Evolutionary conservation across 2,797 vertebrate species (phyloP).

Genomic region (Cyclura pinguis): DNA sequence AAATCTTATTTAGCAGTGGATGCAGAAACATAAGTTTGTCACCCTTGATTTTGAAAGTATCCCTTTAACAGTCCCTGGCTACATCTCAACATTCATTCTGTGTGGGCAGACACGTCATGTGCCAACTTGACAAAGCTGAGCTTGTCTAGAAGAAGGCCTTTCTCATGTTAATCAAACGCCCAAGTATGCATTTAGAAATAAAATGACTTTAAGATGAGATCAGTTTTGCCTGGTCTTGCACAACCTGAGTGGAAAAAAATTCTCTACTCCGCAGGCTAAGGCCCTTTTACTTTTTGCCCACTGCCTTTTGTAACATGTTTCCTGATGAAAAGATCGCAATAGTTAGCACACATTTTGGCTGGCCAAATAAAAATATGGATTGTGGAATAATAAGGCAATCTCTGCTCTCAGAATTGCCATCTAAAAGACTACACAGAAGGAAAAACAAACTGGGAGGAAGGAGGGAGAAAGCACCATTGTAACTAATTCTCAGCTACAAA

Average conservation of each 20-base stretch:
- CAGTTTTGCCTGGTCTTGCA: no score
- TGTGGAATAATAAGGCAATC: background rate
- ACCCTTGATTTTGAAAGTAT: background rate
- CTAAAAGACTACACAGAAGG: background rate
- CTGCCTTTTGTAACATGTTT: background rate
- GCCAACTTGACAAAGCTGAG: slow-evolving; percentile 50
- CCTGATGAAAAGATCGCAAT: background rate
- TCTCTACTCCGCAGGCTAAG: background rate
- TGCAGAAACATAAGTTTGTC: slow-evolving; percentile 16
- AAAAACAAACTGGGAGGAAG: no score
- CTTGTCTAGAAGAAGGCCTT: slow-evolving; percentile 41
- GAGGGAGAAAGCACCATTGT: no score
- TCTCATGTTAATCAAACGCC: slow-evolving; percentile 45
- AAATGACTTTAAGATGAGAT: background rate
- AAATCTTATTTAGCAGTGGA: slow-evolving; percentile 5
- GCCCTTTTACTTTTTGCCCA: background rate
- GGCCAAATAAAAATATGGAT: background rate
- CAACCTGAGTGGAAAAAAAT: background rate
- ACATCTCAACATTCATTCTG: slow-evolving; percentile 4
- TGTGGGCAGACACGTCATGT: slow-evolving; percentile 38
- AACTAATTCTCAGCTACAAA: no score
- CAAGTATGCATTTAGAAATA: slow-evolving; percentile 26
- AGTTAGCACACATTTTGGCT: background rate
- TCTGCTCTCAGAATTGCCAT: background rate
- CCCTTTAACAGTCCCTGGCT: slow-evolving; percentile 37